Evolutionary conservation across 2,888 invertebrate species (phyloP), one percentile per base, ranked within the genome.

Genomic region (Macrophya alboannulata): DNA sequence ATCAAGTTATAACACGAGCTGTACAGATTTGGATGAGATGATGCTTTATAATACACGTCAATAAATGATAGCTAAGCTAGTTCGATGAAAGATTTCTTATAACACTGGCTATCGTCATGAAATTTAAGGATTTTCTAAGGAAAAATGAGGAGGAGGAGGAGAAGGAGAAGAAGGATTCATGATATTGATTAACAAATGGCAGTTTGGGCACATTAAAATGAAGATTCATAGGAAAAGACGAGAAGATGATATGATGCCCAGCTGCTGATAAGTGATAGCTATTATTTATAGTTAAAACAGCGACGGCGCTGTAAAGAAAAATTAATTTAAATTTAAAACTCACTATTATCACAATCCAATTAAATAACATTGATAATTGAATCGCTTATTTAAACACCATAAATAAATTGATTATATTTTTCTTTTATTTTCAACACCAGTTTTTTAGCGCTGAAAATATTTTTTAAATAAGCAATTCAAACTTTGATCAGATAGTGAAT

Each of bases 11-110:
- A 85, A 84, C 84, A 74, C 85, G 85, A 85, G 85, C 85, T 85
- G 85, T 85, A 85, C 85, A 85, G 85, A 85, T 85, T 85, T 83
- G 37, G 84, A 85, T 85, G 84, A 84, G 74, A 74, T 74, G 85
- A 85, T 76, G 85, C 85, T 72, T 85, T 85, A 84, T 85, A 85
- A 74, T 85, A 85, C 85, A 85, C 74, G 76, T 85, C 84, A 74
- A 84, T 17, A 71, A 85, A 84, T 84, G 84, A 85, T 85, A 76
- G 83, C 85, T 85, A 85, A 84, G 82, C 81, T 85, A 85, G 74
- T 81, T 81, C 59, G 59, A 62, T 81, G 62, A 62, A n/a, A 62
- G 31, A 21, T 82, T 65, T 43, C 59, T 45, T 45, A 21, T 74
- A 21, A 55, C 45, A 76, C 25, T 76, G 21, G 45, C 48, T 37